These are phyloP conservation scores for Drosophila anomelani DNA, from an alignment of 2,888 invertebrate species.

Conservation along the genomic window DNA sequence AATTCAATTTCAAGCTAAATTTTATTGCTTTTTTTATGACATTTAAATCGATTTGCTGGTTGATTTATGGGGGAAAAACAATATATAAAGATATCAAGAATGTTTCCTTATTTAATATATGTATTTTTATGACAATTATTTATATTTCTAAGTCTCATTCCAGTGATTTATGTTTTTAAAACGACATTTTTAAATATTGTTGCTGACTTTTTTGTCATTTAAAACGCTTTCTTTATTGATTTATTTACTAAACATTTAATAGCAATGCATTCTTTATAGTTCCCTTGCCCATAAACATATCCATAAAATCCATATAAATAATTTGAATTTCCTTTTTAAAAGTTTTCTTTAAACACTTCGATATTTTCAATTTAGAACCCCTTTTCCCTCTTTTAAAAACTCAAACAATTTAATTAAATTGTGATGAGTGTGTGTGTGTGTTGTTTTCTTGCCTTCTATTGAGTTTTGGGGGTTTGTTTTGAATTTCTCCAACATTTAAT, in stretches of 20 bases:
- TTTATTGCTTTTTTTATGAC: slow-evolving; percentile 4
- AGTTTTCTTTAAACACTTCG: slow-evolving; percentile 14
- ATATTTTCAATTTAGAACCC: slow-evolving; percentile 27
- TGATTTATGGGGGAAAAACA: background rate
- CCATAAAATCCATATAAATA: slow-evolving; percentile 20
- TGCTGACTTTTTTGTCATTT: background rate
- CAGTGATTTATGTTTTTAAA: background rate
- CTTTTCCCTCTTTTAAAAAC: slow-evolving; percentile 1
- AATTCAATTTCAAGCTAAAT: background rate
- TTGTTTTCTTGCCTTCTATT: slow-evolving; percentile 32
- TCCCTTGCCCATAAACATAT: slow-evolving; percentile 24
- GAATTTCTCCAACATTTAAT: slow-evolving; percentile 52
- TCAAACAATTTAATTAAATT: slow-evolving; percentile 61
- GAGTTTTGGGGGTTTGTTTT: slow-evolving; percentile 50
- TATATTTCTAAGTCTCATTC: background rate
- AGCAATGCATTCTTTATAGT: slow-evolving; percentile 15
- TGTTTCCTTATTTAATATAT: background rate
- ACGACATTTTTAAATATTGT: background rate
- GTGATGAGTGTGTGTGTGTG: slow-evolving; percentile 26
- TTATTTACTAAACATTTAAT: background rate
- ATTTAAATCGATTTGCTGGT: background rate
- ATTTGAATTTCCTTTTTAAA: slow-evolving; percentile 28
- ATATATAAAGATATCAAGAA: background rate
- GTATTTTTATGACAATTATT: background rate
- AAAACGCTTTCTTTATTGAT: background rate